phyloP scores from a whole-genome alignment of 2,797 vertebrate species.

The Orestias chungarensis region DNA sequence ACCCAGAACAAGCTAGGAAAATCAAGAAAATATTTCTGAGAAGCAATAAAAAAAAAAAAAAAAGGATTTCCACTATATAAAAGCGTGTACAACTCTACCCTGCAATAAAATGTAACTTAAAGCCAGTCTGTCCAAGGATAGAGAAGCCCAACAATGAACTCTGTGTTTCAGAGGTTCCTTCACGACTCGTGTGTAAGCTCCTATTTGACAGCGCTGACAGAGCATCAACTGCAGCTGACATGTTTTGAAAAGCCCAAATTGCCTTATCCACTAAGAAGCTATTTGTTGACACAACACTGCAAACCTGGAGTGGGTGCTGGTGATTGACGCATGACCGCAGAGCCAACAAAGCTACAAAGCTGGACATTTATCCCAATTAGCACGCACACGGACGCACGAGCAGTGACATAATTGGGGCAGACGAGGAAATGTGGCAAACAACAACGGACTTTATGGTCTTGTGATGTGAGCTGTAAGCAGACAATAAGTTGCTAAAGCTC shows the following conservation, averaged over 20 bases:
- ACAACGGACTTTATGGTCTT: conserved; percentile 42
- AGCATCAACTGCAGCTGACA: conserved; percentile 68
- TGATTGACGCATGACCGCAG: conserved; percentile 70
- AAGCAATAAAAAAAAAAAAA: no score
- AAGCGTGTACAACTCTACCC: conserved; percentile 12
- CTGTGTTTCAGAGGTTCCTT: conserved; percentile 31
- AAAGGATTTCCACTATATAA: background rate
- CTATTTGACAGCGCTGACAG: conserved; percentile 62
- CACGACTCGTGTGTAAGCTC: conserved; percentile 55
- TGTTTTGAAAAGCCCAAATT: conserved; percentile 75
- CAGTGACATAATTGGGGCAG: conserved; percentile 68
- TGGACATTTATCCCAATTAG: conserved; percentile 73
- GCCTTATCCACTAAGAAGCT: conserved; percentile 71
- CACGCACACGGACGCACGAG: conserved; percentile 33
- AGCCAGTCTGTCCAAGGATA: conserved; percentile 33
- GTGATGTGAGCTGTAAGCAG: conserved; percentile 59
- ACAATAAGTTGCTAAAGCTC: conserved; percentile 72
- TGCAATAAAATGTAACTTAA: conserved; percentile 41
- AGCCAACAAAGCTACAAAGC: conserved; percentile 57
- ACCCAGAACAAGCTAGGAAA: background rate
- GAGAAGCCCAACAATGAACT: conserved; percentile 40
- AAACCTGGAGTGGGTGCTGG: conserved; percentile 53
- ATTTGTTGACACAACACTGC: conserved; percentile 71
- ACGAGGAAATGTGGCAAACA: conserved; percentile 49
- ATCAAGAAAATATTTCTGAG: background rate